Evolutionary conservation across 30 jellyfish, hydroid and myxozoan species (phyloP).

Genomic region (Euphysa ruthae): DNA sequence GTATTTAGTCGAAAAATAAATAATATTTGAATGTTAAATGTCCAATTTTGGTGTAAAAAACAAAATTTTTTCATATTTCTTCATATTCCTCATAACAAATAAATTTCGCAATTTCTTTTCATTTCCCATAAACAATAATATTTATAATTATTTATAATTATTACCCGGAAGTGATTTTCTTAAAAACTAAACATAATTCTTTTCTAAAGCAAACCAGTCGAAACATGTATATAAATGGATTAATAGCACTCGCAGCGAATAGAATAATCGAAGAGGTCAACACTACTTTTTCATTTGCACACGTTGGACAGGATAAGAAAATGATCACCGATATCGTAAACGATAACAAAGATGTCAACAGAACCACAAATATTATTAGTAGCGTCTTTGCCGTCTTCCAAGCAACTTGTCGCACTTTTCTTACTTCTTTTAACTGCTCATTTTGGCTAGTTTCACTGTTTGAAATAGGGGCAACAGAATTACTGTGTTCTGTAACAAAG

Average conservation of each 20-base stretch:
- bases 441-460: neutral
- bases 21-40: too few species aligned
- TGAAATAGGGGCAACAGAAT: neutral
- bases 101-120: too few species aligned
- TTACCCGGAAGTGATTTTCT: too few species aligned
- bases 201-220: neutral
- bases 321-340: neutral
- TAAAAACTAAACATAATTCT: too few species aligned
- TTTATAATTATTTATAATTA: too few species aligned
- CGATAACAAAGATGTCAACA: neutral
- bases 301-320: neutral
- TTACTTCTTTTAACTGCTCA: neutral
- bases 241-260: neutral
- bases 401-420: neutral
- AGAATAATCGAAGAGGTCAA: neutral
- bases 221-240: neutral
- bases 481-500: too few species aligned
- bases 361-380: neutral
- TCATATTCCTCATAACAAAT: too few species aligned
- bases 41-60: too few species aligned
- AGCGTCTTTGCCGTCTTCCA: neutral
- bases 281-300: neutral
- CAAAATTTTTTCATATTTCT: too few species aligned
- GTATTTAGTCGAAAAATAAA: too few species aligned
- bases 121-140: too few species aligned